phyloP scores from a whole-genome alignment of 2,797 vertebrate genomes.

The Oreochromis grahami region DNA sequence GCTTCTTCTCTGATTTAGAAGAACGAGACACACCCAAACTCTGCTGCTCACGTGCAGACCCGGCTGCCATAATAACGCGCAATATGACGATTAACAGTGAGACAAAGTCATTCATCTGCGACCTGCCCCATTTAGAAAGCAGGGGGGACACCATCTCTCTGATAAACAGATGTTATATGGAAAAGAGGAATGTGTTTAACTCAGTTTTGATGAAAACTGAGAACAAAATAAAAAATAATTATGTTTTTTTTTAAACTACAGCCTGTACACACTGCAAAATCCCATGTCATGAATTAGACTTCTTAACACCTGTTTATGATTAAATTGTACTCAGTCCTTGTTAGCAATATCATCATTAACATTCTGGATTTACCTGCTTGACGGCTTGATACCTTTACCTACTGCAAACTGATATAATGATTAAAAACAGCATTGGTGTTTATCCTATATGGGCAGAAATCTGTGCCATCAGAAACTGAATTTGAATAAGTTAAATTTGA shows the following conservation, averaged over 20 bases:
- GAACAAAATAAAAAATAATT: neutral
- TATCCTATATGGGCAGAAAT: too few species aligned
- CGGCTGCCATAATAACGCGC: neutral
- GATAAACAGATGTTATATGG: neutral
- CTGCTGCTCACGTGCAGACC: neutral
- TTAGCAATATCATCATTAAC: neutral
- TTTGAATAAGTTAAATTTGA: too few species aligned
- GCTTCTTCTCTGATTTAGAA: neutral
- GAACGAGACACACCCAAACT: neutral
- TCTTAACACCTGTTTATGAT: neutral
- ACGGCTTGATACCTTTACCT: neutral
- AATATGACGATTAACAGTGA: neutral
- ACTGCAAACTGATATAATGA: neutral
- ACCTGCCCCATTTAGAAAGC: neutral
- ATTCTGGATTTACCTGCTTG: neutral
- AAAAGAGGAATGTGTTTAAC: neutral
- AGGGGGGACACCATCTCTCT: neutral
- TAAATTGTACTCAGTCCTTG: neutral
- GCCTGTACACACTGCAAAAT: neutral
- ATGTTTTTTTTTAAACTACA: neutral
- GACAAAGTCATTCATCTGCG: neutral
- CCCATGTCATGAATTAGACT: neutral
- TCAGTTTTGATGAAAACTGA: neutral
- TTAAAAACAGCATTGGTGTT: neutral
- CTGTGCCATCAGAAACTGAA: too few species aligned